These are phyloP conservation scores for Thamnophis elegans DNA, from an alignment of 2,797 vertebrate genomes.

Conservation along the genomic window DNA sequence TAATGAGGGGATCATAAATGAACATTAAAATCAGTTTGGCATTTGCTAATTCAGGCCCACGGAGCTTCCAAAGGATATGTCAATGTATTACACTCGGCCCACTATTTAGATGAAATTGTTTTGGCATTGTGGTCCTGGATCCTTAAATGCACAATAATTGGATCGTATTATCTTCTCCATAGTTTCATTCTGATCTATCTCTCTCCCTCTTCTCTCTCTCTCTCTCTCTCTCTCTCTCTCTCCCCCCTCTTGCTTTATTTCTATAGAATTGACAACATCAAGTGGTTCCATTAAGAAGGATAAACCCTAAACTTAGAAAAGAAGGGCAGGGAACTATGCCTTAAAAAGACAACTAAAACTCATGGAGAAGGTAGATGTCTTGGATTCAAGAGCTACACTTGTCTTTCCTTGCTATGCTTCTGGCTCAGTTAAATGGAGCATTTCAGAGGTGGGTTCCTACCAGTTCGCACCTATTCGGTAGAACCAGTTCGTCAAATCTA, in stretches of 20 bases:
- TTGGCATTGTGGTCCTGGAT: constrained; percentile 29
- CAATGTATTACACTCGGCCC: background rate
- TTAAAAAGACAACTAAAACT: background rate
- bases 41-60: constrained; percentile 44
- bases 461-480: no score
- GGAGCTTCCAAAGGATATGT: constrained; percentile 38
- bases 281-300: background rate
- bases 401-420: background rate
- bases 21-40: constrained; percentile 57
- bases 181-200: constrained; percentile 27
- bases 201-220: background rate
- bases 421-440: background rate
- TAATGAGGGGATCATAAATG: constrained; percentile 63
- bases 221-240: background rate
- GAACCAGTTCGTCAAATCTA: no score
- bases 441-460: no score
- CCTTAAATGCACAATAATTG: constrained; percentile 28
- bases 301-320: background rate
- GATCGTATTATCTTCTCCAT: constrained; percentile 24
- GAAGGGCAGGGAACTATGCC: background rate
- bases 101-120: constrained; percentile 44
- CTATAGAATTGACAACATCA: constrained; percentile 9
- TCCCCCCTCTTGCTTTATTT: background rate
- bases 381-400: background rate
- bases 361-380: background rate